A percentile compares a stretch with the other conserved stretches of the same genome.
Evolutionary conservation across 2,797 vertebrate genomes (phyloP).

Genomic region (Spea hammondii): DNA sequence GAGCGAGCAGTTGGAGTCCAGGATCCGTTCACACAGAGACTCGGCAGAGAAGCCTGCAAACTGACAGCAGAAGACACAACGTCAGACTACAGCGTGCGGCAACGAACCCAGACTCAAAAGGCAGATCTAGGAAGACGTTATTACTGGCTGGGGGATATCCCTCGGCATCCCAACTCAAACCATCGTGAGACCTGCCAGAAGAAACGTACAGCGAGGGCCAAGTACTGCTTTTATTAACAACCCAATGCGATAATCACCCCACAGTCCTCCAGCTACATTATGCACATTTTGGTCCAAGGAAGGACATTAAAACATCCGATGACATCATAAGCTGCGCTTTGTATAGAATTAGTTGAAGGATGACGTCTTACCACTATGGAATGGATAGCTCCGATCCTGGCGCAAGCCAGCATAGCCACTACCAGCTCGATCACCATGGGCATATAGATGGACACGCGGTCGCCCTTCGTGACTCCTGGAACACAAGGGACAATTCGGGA

Average conservation of each 20-base stretch:
- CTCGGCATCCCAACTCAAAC: too few relatives aligned
- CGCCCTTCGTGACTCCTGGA: conserved; percentile 90
- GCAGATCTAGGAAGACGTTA: background rate
- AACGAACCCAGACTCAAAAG: background rate
- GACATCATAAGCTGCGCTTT: too few relatives aligned
- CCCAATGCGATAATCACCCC: too few relatives aligned
- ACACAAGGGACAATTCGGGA: conserved; percentile 21
- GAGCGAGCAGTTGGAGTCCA: conserved; percentile 84
- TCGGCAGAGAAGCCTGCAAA: conserved; percentile 97
- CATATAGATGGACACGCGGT: conserved; percentile 93
- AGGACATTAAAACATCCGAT: too few relatives aligned
- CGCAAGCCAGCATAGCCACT: conserved; percentile 91
- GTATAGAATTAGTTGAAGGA: background rate
- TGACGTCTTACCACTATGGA: conserved; percentile 85
- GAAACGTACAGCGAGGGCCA: too few relatives aligned
- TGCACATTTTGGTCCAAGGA: too few relatives aligned
- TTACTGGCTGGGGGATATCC: too few relatives aligned
- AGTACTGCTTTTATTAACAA: too few relatives aligned
- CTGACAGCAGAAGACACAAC: conserved; percentile 63
- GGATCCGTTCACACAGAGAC: conserved; percentile 90
- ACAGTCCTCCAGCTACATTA: too few relatives aligned
- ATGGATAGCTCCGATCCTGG: conserved; percentile 90
- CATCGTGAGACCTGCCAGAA: too few relatives aligned
- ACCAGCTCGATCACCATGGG: conserved; percentile 96
- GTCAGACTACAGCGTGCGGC: too few relatives aligned